Base-by-base conservation (phyloP, 53 echinoderm and acorn worm genomes). In the Henricia sp. region DNA sequence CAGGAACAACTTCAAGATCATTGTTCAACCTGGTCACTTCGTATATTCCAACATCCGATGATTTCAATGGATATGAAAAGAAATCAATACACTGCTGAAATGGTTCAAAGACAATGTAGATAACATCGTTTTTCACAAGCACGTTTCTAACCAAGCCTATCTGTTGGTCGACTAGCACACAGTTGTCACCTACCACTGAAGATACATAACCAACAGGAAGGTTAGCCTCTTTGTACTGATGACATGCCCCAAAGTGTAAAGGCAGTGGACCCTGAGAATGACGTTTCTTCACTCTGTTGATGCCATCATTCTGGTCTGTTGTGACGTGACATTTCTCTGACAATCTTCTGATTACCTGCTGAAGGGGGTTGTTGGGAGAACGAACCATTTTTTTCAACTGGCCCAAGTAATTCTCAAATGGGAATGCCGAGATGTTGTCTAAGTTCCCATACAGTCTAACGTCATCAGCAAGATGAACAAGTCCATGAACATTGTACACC, bases 401-500 rank as follows among this genome's bases (percentile, higher is more conserved):
- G 20, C 37, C 5, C 68, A 84, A n/a, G 36, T 69, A 70, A 68
- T 84, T 84, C 38, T 84, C 84, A 55, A 84, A 84, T 34, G 84
- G 69, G 37, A 84, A 84, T 10, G 56, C 56, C n/a, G 83, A 83
- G 26, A 66, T 69, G 4, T 19, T 51, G 51, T 84, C 84, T 6
- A 84, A 70, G n/a, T 69, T 51, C 3, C 85, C 85, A 41, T 40
- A 55, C 19, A 58, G 17, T 57, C 58, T 58, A 6, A 70, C 85
- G 58, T 85, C 85, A 16, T 71, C 59, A 13, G 85, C 56, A 32
- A 85, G 58, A 85, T 71, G 85, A 10, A 76, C 28, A 6, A 89
- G 26, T 27, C 55, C 32, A 58, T 89, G 90, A n/a, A 89, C 77
- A 67, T 89, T 89, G 70, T 89, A 89, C 37, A 85, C 77, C 1